Evolutionary conservation across 30 jellyfish, hydroid and myxozoan species (phyloP).

Genomic region (Chironex yamaguchii): DNA sequence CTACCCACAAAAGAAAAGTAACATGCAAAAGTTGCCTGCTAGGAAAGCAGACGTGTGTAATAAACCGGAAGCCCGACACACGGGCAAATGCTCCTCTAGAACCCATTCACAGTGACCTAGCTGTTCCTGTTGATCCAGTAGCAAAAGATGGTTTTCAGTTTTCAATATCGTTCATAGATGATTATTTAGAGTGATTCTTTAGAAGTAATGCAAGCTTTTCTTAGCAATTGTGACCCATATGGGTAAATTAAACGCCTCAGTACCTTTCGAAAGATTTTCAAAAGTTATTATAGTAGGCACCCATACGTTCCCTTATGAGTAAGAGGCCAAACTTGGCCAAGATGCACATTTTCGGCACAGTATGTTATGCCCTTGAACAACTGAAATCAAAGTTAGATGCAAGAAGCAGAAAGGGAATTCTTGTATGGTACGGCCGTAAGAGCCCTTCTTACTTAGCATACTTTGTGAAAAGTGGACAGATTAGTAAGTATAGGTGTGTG

Average conservation of each 20-base stretch:
- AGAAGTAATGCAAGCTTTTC: too few species aligned
- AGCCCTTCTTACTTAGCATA: slow-evolving; percentile 67
- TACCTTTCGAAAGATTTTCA: slow-evolving; percentile 13
- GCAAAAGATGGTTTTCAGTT: too few species aligned
- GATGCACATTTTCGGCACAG: slow-evolving; percentile 69
- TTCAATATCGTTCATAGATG: too few species aligned
- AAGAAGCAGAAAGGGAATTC: slow-evolving; percentile 24
- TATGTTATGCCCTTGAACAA: slow-evolving; percentile 52
- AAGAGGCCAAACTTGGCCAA: slow-evolving; percentile 34
- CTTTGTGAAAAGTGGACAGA: slow-evolving; percentile 17
- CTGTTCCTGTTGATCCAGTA: too few species aligned
- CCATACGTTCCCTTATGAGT: slow-evolving; percentile 37
- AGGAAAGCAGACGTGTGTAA: too few species aligned
- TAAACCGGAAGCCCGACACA: too few species aligned
- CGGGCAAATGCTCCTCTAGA: too few species aligned
- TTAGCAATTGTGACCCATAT: slow-evolving; percentile 27
- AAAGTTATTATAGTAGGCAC: slow-evolving; percentile 13
- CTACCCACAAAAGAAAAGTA: background rate
- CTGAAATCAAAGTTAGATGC: slow-evolving; percentile 48
- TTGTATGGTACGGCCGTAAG: slow-evolving; percentile 55
- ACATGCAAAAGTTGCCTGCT: too few species aligned
- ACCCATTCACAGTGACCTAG: too few species aligned
- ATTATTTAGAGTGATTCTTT: too few species aligned
- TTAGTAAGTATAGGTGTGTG: slow-evolving; percentile 34
- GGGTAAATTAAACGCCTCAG: slow-evolving; percentile 34